These are phyloP conservation scores for Trididemnum clinides DNA, from an alignment of 23 tunicate genomes.

Conservation along the genomic window DNA sequence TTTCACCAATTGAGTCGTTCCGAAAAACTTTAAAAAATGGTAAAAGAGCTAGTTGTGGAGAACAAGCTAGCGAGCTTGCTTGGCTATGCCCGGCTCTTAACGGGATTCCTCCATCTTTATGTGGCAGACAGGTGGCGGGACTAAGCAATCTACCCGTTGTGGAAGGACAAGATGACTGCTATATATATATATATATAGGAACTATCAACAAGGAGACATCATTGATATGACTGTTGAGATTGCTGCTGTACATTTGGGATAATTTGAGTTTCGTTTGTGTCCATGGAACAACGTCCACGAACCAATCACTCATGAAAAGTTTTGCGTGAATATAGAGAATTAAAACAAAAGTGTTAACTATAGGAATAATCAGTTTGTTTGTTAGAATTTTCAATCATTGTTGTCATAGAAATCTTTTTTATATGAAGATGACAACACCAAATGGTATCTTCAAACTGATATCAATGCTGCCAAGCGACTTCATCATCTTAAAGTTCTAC, in stretches of 20 bases:
- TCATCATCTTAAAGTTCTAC: not conserved
- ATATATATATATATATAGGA: slow-evolving; percentile 5
- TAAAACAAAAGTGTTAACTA: not conserved
- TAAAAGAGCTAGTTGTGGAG: too few relatives aligned
- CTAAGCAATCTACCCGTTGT: too few relatives aligned
- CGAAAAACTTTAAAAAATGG: too few relatives aligned
- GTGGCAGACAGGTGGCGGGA: too few relatives aligned
- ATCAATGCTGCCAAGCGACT: not conserved
- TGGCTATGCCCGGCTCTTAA: too few relatives aligned
- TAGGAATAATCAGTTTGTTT: too few relatives aligned
- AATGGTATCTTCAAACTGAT: not conserved
- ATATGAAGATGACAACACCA: not conserved
- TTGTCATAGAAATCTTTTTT: not conserved
- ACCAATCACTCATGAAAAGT: slow-evolving; percentile 50
- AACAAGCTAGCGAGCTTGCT: too few relatives aligned
- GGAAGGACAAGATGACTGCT: too few relatives aligned
- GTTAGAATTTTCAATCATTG: too few relatives aligned
- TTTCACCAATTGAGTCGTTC: too few relatives aligned
- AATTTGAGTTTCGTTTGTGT: slow-evolving; percentile 60
- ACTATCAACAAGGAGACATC: slow-evolving; percentile 21
- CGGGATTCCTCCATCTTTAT: too few relatives aligned
- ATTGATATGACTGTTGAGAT: slow-evolving; percentile 42
- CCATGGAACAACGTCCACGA: slow-evolving; percentile 48
- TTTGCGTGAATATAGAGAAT: slow-evolving; percentile 13
- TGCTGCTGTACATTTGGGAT: slow-evolving; percentile 53